Conservation (phyloP, 2,113 vertebrate species). For the Lynx canadensis region DNA sequence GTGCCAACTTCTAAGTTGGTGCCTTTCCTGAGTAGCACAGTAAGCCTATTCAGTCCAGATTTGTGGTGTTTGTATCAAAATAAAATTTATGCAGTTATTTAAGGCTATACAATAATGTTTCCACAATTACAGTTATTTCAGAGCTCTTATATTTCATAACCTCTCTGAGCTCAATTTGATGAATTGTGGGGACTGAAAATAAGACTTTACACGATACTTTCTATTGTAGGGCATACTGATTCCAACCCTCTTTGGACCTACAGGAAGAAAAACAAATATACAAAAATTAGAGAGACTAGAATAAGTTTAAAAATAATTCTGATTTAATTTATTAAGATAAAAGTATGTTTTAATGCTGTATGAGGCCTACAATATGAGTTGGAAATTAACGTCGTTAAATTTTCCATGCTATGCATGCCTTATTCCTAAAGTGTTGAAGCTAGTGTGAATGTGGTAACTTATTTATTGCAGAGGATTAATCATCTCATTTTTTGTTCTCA, state of each 20-base stretch:
- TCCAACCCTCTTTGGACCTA: background rate
- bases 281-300: conserved; percentile 33
- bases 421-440: background rate
- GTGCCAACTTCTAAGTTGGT: background rate
- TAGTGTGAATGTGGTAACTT: conserved; percentile 27
- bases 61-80: background rate
- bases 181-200: background rate
- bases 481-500: background rate
- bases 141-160: conserved; percentile 6
- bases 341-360: conserved; percentile 27
- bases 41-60: background rate
- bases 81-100: conserved; percentile 39
- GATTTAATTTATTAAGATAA: conserved; percentile 48
- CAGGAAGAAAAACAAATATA: conserved; percentile 41
- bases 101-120: conserved; percentile 1
- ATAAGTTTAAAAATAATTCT: conserved; percentile 36
- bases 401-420: background rate
- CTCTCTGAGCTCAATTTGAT: background rate
- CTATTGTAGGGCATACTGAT: background rate
- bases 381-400: conserved; percentile 31
- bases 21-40: conserved; percentile 18
- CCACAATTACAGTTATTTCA: conserved; percentile 34
- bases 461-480: conserved; percentile 31
- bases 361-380: background rate
- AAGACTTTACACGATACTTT: conserved; percentile 16